A percentile compares a stretch with the other conserved stretches of the same genome.
Evolutionary conservation across 1,140 invertebrate genomes (phyloP).

Genomic region (Laodelphax striatellus): DNA sequence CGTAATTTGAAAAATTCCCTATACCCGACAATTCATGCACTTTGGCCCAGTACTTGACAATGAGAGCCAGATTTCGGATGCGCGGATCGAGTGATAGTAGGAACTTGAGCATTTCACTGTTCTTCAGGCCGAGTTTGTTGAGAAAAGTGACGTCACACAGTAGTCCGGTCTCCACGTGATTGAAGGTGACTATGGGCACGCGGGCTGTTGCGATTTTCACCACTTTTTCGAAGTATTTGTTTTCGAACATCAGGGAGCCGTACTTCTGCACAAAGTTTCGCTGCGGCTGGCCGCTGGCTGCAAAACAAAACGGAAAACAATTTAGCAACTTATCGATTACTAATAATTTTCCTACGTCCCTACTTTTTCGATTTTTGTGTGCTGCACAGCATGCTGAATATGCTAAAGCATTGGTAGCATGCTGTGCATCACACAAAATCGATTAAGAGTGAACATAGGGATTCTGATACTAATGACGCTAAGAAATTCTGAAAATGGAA

Average conservation of each 20-base stretch:
- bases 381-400: too few species aligned
- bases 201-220: not conserved
- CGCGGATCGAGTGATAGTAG: not conserved
- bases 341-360: too few species aligned
- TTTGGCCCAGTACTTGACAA: not conserved
- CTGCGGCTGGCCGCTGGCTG: not conserved
- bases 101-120: not conserved
- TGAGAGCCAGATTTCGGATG: not conserved
- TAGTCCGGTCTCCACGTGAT: not conserved
- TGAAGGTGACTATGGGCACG: not conserved
- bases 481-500: too few species aligned
- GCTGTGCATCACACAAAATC: too few species aligned
- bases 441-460: too few species aligned
- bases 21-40: not conserved
- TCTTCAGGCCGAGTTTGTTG: not conserved
- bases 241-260: not conserved
- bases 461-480: too few species aligned
- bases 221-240: not conserved
- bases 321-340: too few species aligned
- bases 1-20: not conserved
- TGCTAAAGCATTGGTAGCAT: too few species aligned
- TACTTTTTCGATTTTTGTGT: too few species aligned
- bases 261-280: not conserved
- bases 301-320: not conserved
- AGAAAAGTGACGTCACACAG: not conserved